A percentile compares a stretch with the other conserved stretches of the same genome.
Evolutionary conservation across 2,888 invertebrate species (phyloP).

Genomic region (Oscheius sp.): DNA sequence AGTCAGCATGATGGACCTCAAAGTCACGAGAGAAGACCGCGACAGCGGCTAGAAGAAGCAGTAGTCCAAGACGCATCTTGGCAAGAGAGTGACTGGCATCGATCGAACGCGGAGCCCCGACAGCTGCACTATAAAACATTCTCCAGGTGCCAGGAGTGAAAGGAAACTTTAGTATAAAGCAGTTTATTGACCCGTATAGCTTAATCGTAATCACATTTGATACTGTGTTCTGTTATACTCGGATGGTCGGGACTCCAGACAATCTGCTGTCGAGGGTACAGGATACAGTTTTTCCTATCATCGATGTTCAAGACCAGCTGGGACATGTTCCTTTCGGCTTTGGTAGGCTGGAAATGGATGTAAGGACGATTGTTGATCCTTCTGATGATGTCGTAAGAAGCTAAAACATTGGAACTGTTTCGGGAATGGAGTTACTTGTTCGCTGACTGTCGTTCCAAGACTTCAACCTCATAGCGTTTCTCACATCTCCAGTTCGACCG

Average conservation of each 20-base stretch:
- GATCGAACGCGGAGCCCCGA: constrained; percentile 19
- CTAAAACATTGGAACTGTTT: neutral
- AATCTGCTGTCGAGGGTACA: constrained; percentile 18
- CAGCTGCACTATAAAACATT: constrained; percentile 19
- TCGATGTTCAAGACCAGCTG: constrained; percentile 10
- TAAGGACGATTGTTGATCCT: neutral
- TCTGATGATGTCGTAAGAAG: neutral
- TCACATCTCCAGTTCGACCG: constrained; percentile 4
- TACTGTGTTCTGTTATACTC: neutral
- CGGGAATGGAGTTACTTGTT: neutral
- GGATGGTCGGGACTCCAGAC: constrained; percentile 5
- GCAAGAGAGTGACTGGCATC: constrained; percentile 19
- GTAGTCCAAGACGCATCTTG: constrained; percentile 11
- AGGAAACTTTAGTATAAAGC: neutral
- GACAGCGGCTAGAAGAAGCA: constrained; percentile 13
- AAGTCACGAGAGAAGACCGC: constrained; percentile 5
- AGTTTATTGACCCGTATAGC: neutral
- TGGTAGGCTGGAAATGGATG: neutral
- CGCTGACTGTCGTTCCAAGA: neutral
- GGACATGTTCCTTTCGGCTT: neutral
- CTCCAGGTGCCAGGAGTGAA: neutral
- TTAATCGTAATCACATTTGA: neutral
- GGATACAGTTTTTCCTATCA: neutral
- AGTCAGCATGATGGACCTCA: constrained; percentile 17
- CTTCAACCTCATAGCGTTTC: constrained; percentile 8